phyloP scores from a whole-genome alignment of 2,113 vertebrate genomes.

The Pygoscelis antarcticus region DNA sequence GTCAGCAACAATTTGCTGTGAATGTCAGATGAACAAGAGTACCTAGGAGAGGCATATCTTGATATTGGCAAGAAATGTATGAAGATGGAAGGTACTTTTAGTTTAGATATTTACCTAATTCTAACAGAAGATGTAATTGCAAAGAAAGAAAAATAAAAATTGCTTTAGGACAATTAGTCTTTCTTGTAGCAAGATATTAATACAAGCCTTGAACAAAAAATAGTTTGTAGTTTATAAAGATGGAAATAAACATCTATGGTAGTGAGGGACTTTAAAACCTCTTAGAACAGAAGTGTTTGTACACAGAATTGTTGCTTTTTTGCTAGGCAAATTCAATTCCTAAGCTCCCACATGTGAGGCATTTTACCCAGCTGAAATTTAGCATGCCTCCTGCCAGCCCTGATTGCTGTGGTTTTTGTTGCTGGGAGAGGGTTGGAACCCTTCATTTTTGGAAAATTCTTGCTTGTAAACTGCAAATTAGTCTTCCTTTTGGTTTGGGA shows the following conservation, averaged over 20 bases:
- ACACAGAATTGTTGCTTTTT: background rate
- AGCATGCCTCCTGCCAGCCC: background rate
- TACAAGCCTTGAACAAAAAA: background rate
- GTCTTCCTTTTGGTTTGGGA: background rate
- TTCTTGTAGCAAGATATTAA: background rate
- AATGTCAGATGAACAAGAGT: background rate
- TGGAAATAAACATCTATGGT: background rate
- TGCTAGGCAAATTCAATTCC: background rate
- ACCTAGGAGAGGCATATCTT: background rate
- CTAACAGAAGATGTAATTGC: background rate
- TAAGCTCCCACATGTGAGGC: background rate
- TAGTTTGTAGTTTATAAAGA: background rate
- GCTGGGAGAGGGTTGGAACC: background rate
- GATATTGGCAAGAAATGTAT: background rate
- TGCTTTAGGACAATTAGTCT: background rate
- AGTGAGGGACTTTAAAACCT: background rate
- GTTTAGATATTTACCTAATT: background rate
- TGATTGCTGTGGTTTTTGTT: background rate
- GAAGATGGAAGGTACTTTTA: background rate
- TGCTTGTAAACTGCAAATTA: background rate
- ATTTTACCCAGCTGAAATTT: slow-evolving; percentile 28
- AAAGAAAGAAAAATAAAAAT: background rate
- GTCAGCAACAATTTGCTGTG: background rate
- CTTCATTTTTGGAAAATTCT: slow-evolving; percentile 17
- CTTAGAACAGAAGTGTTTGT: background rate